Conservation (phyloP, 1,140 invertebrate species). For the Glossosoma conforme region DNA sequence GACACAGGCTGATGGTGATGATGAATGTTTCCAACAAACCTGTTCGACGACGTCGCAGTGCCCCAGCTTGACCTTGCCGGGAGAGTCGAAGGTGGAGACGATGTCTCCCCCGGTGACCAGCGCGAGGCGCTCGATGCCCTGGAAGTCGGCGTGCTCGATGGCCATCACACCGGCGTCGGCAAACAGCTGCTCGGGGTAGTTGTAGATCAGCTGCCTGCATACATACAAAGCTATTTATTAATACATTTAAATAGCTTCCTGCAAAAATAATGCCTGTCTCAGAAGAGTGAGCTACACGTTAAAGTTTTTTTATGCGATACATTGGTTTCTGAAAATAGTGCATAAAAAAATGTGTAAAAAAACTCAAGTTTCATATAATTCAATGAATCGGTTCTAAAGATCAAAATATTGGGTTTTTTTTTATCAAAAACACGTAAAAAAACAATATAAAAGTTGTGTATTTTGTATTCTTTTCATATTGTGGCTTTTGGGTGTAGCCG, state of each 20-base stretch:
- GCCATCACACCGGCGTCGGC: slow-evolving; percentile 98
- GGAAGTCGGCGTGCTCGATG: slow-evolving; percentile 99
- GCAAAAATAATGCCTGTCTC: not conserved
- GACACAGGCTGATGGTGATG: too few relatives aligned
- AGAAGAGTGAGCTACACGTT: not conserved
- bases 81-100: slow-evolving; percentile 96
- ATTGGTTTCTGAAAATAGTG: too few relatives aligned
- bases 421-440: too few relatives aligned
- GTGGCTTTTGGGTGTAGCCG: too few relatives aligned
- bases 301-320: too few relatives aligned
- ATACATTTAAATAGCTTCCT: not conserved
- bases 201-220: slow-evolving; percentile 95
- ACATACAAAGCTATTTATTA: not conserved
- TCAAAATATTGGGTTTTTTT: too few relatives aligned
- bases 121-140: slow-evolving; percentile 95
- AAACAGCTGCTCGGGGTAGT: slow-evolving; percentile 99
- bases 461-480: too few relatives aligned
- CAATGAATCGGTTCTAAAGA: too few relatives aligned
- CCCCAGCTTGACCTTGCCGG: slow-evolving; percentile 88
- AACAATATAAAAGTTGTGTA: too few relatives aligned
- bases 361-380: too few relatives aligned
- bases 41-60: slow-evolving; percentile 95
- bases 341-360: too few relatives aligned
- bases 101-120: slow-evolving; percentile 98
- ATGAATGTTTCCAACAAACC: too few relatives aligned